Conservation (phyloP, 2,797 vertebrate species). For the Alouatta caraya region DNA sequence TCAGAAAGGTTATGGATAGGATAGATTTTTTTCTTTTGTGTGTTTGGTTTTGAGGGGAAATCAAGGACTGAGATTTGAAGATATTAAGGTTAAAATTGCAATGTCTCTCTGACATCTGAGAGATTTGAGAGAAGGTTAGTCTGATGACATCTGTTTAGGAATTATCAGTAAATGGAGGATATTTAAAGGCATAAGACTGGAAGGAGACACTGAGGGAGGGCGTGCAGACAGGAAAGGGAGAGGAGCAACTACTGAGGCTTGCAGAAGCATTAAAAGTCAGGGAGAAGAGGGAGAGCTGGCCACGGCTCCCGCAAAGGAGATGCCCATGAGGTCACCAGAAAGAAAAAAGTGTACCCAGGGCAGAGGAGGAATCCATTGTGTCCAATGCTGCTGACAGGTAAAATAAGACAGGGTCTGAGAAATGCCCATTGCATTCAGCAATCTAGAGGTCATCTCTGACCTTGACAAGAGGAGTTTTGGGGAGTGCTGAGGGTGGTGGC, state of each 20-base stretch:
- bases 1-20: no score
- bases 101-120: neutral
- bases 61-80: neutral
- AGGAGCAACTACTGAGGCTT: neutral
- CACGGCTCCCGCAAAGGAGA: neutral
- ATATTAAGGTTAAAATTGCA: neutral
- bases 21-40: neutral
- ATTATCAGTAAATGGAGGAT: accelerated
- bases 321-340: accelerated
- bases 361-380: accelerated
- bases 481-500: no score
- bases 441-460: neutral
- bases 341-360: neutral
- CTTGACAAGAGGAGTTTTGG: neutral
- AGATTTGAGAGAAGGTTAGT: no score
- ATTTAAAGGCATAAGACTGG: no score
- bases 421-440: accelerated
- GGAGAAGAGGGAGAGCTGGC: neutral
- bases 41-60: neutral
- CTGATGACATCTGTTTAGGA: neutral
- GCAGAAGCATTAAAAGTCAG: no score
- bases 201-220: neutral
- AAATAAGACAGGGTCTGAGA: neutral
- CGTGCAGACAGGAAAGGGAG: no score
- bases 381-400: accelerated